A percentile compares a stretch with the other conserved stretches of the same genome.
These are phyloP conservation scores for Myxocyprinus asiaticus DNA, from an alignment of 2,113 vertebrate species.

Conservation along the genomic window DNA sequence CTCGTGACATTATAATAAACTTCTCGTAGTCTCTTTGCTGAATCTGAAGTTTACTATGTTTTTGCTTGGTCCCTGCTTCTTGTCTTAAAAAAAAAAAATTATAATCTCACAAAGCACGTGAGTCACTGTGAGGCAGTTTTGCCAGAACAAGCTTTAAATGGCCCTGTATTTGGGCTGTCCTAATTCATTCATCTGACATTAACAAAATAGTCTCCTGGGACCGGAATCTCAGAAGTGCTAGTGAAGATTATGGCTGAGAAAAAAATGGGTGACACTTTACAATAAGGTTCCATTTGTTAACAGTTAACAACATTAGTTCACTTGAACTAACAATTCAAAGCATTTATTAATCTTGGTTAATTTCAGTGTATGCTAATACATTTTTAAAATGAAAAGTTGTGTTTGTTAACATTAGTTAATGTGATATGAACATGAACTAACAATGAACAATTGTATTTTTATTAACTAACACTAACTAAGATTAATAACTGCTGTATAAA, in stretches of 20 bases:
- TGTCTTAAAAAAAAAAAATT: conserved; percentile 41
- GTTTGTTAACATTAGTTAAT: no score
- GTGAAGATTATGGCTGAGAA: conserved; percentile 19
- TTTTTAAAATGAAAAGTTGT: no score
- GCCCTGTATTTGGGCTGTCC: conserved; percentile 54
- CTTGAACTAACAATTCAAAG: no score
- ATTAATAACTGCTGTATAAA: no score
- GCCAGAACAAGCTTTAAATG: conserved; percentile 43
- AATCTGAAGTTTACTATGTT: conserved; percentile 39
- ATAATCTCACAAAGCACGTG: conserved; percentile 36
- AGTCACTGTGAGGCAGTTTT: conserved; percentile 36
- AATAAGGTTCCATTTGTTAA: no score
- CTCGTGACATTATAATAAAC: no score
- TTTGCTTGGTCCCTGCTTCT: conserved; percentile 37
- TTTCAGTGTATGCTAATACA: no score
- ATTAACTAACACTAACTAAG: no score
- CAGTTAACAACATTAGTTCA: no score
- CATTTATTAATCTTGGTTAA: no score
- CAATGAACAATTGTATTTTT: no score
- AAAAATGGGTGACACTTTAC: neutral
- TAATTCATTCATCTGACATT: conserved; percentile 32
- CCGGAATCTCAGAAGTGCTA: conserved; percentile 26
- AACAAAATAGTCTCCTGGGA: conserved; percentile 51
- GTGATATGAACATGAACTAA: no score
- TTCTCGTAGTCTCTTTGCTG: conserved; percentile 14